Base-by-base conservation (phyloP, 2,797 vertebrate species). In the Gobio occitaniae region DNA sequence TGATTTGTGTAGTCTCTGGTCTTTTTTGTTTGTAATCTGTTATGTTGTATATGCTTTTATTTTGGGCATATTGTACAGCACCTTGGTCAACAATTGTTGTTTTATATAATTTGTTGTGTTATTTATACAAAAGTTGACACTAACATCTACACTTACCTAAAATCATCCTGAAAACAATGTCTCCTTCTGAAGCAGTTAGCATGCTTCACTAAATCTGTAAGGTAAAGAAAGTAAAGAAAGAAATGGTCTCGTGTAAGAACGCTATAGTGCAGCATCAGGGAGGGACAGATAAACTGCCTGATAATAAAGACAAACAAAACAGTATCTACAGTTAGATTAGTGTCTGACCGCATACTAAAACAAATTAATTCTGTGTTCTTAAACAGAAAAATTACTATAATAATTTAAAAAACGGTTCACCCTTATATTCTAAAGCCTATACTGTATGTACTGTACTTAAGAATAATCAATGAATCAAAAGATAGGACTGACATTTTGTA, bases 121-220 rank as follows among this genome's bases (percentile, higher is more conserved):
- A 32, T 15, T 6, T 63, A 29, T 15, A 65, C 3, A 15, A 63
- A 65, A 29, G 61, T 15, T 29, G 12, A 29, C 59, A 61, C 6
- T 59, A 3, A 59, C 21, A 44, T 44, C 16, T 16, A 52, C 50
- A 29, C 81, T 50, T 13, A 83, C 81, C 81, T 25, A 83, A 83
- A 76, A 52, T 83, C 59, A 83, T 83, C 63, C 32, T 76, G 16
- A 54, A 54, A 76, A 75, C 47, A n/a, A 6, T 47, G 16, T 65
- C 3, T 66, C 25, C 25, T 82, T 19, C n/a, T 59, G 25, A 65
- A 65, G 61, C 61, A 81, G 50, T 25, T 36, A 66, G 56, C 32
- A 59, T 56, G 8, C 80, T 48, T 72, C 44, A 32, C 10, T 36
- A 61, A 32, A 71, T 74, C 11, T 72, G 11, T 59, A 12, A 32